Conservation (phyloP, 2,113 vertebrate species). For the Stictonetta naevosa region DNA sequence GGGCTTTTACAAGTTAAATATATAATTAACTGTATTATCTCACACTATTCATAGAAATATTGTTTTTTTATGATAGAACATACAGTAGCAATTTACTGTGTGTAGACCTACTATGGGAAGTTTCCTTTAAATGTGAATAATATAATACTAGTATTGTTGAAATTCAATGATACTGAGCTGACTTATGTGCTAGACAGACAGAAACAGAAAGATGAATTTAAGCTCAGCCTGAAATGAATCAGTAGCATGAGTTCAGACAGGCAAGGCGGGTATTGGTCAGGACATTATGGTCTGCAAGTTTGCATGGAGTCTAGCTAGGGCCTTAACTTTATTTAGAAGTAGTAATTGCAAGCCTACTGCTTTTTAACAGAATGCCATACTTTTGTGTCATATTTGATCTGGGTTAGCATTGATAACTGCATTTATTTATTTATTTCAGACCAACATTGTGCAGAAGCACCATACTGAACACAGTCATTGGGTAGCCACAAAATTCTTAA, state of each 20-base stretch:
- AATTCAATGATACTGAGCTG: background rate
- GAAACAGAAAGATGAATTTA: background rate
- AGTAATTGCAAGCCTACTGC: background rate
- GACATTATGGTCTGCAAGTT: background rate
- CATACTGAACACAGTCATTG: rapidly evolving
- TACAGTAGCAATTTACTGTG: background rate
- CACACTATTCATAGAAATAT: background rate
- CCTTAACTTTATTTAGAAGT: background rate
- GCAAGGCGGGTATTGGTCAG: background rate
- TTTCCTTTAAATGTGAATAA: background rate
- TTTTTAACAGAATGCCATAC: rapidly evolving
- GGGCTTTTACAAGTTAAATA: conserved; percentile 64
- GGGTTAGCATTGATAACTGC: background rate
- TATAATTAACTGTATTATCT: conserved; percentile 64
- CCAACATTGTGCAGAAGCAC: background rate
- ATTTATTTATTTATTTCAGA: background rate
- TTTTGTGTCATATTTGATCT: background rate
- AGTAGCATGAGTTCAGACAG: background rate
- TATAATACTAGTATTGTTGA: background rate
- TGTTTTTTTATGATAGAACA: background rate
- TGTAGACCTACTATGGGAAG: background rate
- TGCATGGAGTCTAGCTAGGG: background rate
- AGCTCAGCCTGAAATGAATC: background rate
- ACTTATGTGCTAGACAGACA: background rate
- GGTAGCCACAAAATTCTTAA: background rate